These are phyloP conservation scores for Colaptes auratus DNA, from an alignment of 2,113 vertebrate species.

Conservation along the genomic window DNA sequence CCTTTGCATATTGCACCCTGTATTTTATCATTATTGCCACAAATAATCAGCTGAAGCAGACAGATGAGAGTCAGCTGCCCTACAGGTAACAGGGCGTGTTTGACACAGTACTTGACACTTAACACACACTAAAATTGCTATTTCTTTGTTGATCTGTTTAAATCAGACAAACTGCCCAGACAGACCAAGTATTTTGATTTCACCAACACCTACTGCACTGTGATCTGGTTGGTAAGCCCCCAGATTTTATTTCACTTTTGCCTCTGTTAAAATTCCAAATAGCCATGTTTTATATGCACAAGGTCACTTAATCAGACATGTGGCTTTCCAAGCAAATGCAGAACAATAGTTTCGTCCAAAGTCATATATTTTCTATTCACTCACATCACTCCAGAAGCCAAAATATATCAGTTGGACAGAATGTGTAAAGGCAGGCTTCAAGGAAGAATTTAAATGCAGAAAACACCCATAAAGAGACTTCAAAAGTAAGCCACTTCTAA, in stretches of 20 bases:
- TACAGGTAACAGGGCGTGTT: slow-evolving; percentile 37
- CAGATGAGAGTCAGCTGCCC: neutral
- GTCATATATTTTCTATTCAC: neutral
- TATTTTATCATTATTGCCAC: neutral
- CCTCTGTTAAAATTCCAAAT: neutral
- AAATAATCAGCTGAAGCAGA: neutral
- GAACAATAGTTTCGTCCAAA: neutral
- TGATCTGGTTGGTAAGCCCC: neutral
- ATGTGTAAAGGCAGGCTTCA: neutral
- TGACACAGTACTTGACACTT: slow-evolving; percentile 11
- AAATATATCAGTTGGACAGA: neutral
- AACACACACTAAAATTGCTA: slow-evolving; percentile 31
- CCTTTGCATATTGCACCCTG: neutral
- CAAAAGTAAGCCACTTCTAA: neutral
- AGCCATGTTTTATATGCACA: neutral
- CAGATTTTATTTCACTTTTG: neutral
- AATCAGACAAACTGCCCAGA: neutral
- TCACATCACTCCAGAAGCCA: neutral
- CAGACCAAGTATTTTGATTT: neutral
- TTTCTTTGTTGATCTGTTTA: slow-evolving; percentile 34
- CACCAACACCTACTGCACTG: neutral
- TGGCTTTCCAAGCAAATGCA: neutral
- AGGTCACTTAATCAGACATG: neutral
- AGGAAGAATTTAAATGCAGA: neutral
- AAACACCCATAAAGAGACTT: neutral